Base-by-base conservation (phyloP, 2,113 vertebrate species). In the Lota lota region DNA sequence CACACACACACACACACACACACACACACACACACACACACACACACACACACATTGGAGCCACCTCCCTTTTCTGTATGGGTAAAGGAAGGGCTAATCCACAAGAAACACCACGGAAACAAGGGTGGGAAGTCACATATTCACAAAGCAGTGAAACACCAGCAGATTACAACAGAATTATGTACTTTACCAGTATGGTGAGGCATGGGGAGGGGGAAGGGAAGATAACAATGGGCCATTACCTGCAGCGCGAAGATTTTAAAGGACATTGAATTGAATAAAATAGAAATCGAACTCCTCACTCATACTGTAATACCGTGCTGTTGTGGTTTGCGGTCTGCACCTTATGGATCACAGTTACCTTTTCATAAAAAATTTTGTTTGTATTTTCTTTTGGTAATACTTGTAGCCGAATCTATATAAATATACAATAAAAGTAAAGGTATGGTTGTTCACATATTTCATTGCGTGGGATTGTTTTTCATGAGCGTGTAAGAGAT, bases 371-470 rank as follows among this genome's bases (percentile, higher is more conserved):
- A 53, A 61, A 79, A 90, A 89, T 89, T 22, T 40, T 88, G 82
- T 64, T 67, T 67, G 20, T 68, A 70, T 64, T 61, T 69, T 79
- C 67, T 69, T 91, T 93, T 92, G 83, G 92, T 47, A 92, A 92
- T 92, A 93, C 95, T 93, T 95, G 94, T 98, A 98, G 94, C 93
- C 87, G 84, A 93, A 89, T 96, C 93, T 95, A 94, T 95, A 93
- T 93, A 91, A 92, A 98, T 95, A 93, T 93, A 91, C 92, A 98
- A 97, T 98, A 97, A 98, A 84, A 98, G 91, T 95, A 92, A 93
- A 93, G 93, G 89, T 95, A 94, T 96, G 91, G 84, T 92, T 84
- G 92, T 93, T 92, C 86, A 76, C 67, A 58, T 64, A 62, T 68
- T 28, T 33, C 20, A 18, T 61, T 47, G 33, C 66, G 70, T 33